These are phyloP conservation scores for Hydriomena furcata DNA, from an alignment of 2,888 invertebrate species.

Conservation along the genomic window DNA sequence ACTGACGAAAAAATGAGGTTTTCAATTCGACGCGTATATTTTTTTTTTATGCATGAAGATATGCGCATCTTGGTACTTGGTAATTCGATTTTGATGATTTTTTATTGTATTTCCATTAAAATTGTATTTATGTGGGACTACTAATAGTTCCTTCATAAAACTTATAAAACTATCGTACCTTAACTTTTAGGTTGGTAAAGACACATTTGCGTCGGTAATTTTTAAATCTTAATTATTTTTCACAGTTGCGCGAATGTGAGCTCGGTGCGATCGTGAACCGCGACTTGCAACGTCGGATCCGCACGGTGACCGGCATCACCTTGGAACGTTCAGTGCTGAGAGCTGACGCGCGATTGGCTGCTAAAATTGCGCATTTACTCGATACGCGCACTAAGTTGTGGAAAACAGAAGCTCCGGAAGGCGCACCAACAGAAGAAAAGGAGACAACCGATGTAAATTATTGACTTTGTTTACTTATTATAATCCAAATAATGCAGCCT, in stretches of 20 bases:
- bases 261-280: slow-evolving; percentile 98
- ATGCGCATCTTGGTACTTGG: too few relatives aligned
- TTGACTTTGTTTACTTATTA: not conserved
- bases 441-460: slow-evolving; percentile 38
- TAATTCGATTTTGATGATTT: too few relatives aligned
- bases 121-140: too few relatives aligned
- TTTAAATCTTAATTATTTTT: too few relatives aligned
- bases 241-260: slow-evolving; percentile 95
- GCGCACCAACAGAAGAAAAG: slow-evolving; percentile 45
- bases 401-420: slow-evolving; percentile 55
- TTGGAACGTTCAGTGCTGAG: slow-evolving; percentile 94
- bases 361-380: slow-evolving; percentile 94
- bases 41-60: too few relatives aligned
- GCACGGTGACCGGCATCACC: slow-evolving; percentile 95
- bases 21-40: too few relatives aligned
- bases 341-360: slow-evolving; percentile 96
- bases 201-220: too few relatives aligned
- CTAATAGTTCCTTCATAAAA: too few relatives aligned
- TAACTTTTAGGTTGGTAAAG: too few relatives aligned
- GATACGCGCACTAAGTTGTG: slow-evolving; percentile 93
- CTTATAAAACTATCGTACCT: too few relatives aligned
- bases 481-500: not conserved
- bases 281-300: slow-evolving; percentile 96
- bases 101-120: too few relatives aligned
- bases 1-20: too few relatives aligned